Conservation (phyloP, 2,888 invertebrate species). For the Tachina lurida region DNA sequence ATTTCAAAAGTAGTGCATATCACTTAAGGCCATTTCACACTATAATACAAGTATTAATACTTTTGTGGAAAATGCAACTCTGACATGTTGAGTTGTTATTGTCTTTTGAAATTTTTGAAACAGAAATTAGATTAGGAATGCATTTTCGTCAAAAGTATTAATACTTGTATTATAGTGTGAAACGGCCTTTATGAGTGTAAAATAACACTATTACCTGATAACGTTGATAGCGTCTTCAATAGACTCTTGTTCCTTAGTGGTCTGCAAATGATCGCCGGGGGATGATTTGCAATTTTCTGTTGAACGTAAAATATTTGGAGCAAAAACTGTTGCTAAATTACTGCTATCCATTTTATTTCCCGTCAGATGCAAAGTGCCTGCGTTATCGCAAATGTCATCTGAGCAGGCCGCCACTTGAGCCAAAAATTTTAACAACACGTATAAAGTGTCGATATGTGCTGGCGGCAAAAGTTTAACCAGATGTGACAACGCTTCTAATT, state of each 20-base stretch:
- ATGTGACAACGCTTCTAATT: slow-evolving; percentile 92
- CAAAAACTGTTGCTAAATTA: slow-evolving; percentile 96
- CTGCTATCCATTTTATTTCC: slow-evolving; percentile 98
- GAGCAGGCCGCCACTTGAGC: slow-evolving; percentile 83
- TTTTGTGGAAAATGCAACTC: too few species aligned
- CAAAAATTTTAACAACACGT: slow-evolving; percentile 90
- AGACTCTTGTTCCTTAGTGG: slow-evolving; percentile 80
- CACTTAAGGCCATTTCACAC: too few species aligned
- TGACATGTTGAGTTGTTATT: too few species aligned
- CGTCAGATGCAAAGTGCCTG: slow-evolving; percentile 75
- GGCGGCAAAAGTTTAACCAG: slow-evolving; percentile 93
- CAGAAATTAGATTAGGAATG: too few species aligned
- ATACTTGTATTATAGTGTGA: too few species aligned
- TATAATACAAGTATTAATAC: too few species aligned
- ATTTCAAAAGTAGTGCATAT: not conserved
- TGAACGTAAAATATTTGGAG: slow-evolving; percentile 95
- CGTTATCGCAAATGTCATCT: slow-evolving; percentile 76
- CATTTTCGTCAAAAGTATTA: too few species aligned
- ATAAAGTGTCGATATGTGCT: slow-evolving; percentile 94
- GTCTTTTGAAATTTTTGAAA: too few species aligned
- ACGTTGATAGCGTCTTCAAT: slow-evolving; percentile 96
- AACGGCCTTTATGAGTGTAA: too few species aligned
- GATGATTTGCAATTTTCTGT: slow-evolving; percentile 83
- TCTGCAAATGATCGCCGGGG: slow-evolving; percentile 4
- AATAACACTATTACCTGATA: slow-evolving; percentile 84